Base-by-base conservation (phyloP, 2,888 invertebrate genomes). In the Magallana nippona region DNA sequence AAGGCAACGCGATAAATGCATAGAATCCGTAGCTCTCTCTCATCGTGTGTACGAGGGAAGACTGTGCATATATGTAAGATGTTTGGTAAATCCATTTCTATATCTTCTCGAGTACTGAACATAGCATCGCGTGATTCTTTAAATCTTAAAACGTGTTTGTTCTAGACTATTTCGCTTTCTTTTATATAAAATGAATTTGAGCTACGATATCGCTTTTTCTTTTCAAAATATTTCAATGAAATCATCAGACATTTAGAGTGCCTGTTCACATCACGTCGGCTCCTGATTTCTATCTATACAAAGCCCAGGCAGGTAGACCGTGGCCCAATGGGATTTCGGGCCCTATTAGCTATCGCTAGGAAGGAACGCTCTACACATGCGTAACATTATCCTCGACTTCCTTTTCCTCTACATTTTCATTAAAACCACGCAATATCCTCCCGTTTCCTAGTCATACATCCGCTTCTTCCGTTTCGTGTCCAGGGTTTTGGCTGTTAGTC, bases 381-480 rank as follows among this genome's bases (percentile, higher is more conserved):
- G 55, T 44, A 32, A 83, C 80, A 32, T 80, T 77, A 8, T 81
- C 83, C 22, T 60, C 77, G 17, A 56, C 19, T 27, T 55, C 63
- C 71, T 77, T 79, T 60, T 77, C 63, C 13, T 78, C 58, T 55
- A 79, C 13, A 17, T 55, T 63, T 55, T 80, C 55, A 71, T 71
- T 27, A 44, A 55, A 77, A 17, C 78, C 80, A 79, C 71, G 27
- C 32, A 32, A 22, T 71, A 71, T 32, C 27, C 22, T 71, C 13
- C 83, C 86, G 57, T 62, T 83, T 56, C 79, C 82, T 87, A 87
- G 89, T 91, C 92, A 92, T 85, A 92, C 92, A 85, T 92, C 92
- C 84, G 92, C 92, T 10, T 91, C 92, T 82, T 92, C 92, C 62
- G 90, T 90, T 79, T 92, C 92, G 58, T 90, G 90, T 55, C 91